Percentiles rank a stretch among this genome's conserved stretches.
phyloP scores from a whole-genome alignment of 2,113 vertebrate species.

The Colinus virginianus region DNA sequence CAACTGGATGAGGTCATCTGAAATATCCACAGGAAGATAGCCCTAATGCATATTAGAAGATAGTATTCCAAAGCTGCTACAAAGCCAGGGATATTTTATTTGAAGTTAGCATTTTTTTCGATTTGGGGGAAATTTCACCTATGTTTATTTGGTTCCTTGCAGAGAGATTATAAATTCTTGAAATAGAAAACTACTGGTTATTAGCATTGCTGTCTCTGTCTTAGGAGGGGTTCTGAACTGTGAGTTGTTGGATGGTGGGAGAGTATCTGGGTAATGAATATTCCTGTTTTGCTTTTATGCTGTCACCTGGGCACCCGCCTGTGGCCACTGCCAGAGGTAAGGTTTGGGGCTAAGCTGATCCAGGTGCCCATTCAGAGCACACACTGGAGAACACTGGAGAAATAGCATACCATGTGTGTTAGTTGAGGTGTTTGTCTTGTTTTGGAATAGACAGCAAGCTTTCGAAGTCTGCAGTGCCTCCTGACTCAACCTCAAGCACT shows the following conservation, averaged over 20 bases:
- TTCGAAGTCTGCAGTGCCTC: not conserved
- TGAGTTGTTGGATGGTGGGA: not conserved
- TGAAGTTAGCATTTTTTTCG: not conserved
- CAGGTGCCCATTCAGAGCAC: not conserved
- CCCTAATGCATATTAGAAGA: not conserved
- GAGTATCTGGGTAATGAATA: not conserved
- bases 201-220: not conserved
- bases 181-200: not conserved
- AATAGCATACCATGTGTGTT: not conserved
- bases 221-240: not conserved
- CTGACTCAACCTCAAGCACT: not conserved
- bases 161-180: not conserved
- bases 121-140: not conserved
- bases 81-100: not conserved
- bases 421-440: not conserved
- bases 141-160: accelerated
- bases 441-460: not conserved
- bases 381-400: not conserved
- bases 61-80: not conserved
- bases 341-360: not conserved
- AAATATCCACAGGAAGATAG: not conserved
- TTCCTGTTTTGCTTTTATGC: not conserved
- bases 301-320: not conserved
- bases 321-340: not conserved
- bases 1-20: not conserved